Evolutionary conservation across 2,888 invertebrate species (phyloP).

Genomic region (Hipparchia sbordonii): DNA sequence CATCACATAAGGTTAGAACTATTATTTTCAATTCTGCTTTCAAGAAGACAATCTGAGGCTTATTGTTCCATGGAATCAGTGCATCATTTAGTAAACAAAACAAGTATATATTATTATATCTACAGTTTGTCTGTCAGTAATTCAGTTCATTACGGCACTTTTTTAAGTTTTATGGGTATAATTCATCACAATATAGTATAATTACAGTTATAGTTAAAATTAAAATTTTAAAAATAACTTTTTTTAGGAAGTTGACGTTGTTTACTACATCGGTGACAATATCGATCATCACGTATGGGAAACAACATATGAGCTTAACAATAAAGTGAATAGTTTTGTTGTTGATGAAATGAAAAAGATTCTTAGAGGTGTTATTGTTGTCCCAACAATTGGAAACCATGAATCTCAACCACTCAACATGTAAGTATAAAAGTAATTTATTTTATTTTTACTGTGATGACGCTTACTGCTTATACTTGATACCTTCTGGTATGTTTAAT

Average conservation of each 20-base stretch:
- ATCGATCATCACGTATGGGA: constrained; percentile 94
- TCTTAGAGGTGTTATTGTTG: constrained; percentile 85
- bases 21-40: neutral
- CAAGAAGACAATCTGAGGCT: too few species aligned
- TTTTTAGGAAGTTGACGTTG: constrained; percentile 82
- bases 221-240: neutral
- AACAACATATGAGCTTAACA: constrained; percentile 86
- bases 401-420: constrained; percentile 92
- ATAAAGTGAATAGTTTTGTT: constrained; percentile 79
- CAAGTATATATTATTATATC: too few species aligned
- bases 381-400: constrained; percentile 91
- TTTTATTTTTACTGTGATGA: neutral
- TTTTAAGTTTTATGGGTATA: too few species aligned
- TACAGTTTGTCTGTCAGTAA: too few species aligned
- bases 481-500: too few species aligned
- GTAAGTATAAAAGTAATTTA: constrained; percentile 75
- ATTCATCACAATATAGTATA: too few species aligned
- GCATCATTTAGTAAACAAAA: too few species aligned
- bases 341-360: constrained; percentile 73
- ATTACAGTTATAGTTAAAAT: too few species aligned
- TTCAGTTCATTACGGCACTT: too few species aligned
- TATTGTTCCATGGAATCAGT: too few species aligned
- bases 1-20: constrained; percentile 72
- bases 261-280: constrained; percentile 95
- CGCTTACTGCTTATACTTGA: too few species aligned